Evolutionary conservation across 1,140 invertebrate species (phyloP).

Genomic region (Capitella teleta): DNA sequence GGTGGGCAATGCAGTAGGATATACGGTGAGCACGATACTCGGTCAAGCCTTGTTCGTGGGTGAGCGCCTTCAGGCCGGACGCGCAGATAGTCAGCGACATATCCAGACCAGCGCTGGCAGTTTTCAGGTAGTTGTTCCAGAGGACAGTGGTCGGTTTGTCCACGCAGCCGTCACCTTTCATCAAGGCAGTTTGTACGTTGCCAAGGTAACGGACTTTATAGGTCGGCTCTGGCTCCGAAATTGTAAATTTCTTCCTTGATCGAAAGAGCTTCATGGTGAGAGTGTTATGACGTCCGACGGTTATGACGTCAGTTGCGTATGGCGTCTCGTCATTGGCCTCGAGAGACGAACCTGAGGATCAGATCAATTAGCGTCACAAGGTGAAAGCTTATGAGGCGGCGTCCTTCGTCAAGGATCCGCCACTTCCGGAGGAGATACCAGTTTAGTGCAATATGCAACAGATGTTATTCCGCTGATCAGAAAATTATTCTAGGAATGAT

Average conservation of each 20-base stretch:
- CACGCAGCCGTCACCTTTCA: slow-evolving; percentile 92
- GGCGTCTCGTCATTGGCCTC: no score
- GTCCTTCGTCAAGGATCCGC: no score
- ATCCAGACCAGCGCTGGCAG: slow-evolving; percentile 58
- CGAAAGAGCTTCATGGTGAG: slow-evolving; percentile 2
- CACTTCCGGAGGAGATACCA: no score
- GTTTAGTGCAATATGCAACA: no score
- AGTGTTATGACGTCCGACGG: no score
- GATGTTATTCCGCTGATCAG: no score
- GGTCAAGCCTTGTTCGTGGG: slow-evolving; percentile 90
- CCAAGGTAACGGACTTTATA: slow-evolving; percentile 93
- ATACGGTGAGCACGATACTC: slow-evolving; percentile 77
- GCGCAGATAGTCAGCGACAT: slow-evolving; percentile 89
- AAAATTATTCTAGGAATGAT: no score
- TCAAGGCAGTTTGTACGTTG: slow-evolving; percentile 95
- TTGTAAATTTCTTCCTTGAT: slow-evolving; percentile 43
- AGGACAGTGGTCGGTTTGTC: slow-evolving; percentile 89
- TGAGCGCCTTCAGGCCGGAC: slow-evolving; percentile 82
- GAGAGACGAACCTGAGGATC: no score
- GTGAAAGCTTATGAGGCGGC: no score
- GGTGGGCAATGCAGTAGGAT: slow-evolving; percentile 80
- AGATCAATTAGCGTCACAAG: no score
- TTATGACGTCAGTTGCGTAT: no score
- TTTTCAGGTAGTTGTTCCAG: slow-evolving; percentile 89
- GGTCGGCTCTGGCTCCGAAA: slow-evolving; percentile 82